These are phyloP conservation scores for Onchidella celtica DNA, from an alignment of 2,888 invertebrate genomes.

Conservation along the genomic window DNA sequence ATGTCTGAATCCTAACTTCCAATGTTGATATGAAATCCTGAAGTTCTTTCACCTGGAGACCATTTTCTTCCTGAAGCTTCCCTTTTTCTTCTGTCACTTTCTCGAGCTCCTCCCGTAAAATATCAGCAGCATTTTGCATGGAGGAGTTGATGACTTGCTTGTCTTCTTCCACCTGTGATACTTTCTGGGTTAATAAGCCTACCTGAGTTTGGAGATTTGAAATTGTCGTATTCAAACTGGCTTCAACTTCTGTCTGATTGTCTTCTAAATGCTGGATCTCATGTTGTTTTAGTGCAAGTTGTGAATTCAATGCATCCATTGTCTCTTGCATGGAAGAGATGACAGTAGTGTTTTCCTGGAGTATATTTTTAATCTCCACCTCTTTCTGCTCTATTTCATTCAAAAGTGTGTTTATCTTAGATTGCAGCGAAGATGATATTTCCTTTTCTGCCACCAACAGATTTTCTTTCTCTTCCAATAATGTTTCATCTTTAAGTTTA, in stretches of 20 bases:
- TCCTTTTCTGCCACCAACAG: neutral
- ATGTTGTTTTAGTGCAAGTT: slow-evolving; percentile 32
- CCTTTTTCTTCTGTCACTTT: slow-evolving; percentile 52
- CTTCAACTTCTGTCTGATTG: slow-evolving; percentile 9
- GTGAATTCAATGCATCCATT: slow-evolving; percentile 29
- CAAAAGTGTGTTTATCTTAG: neutral
- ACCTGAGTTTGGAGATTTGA: slow-evolving; percentile 33
- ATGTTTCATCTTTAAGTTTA: neutral
- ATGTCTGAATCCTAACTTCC: neutral
- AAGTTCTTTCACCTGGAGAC: neutral
- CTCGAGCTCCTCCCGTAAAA: slow-evolving; percentile 43
- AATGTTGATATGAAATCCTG: slow-evolving; percentile 6
- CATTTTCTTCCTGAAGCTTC: slow-evolving; percentile 34
- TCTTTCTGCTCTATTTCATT: slow-evolving; percentile 7
- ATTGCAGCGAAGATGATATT: neutral
- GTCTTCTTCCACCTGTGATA: slow-evolving; percentile 34
- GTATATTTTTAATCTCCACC: neutral
- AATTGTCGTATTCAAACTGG: slow-evolving; percentile 9
- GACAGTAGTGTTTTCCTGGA: neutral
- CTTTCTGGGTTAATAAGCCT: slow-evolving; percentile 17
- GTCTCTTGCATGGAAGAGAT: neutral
- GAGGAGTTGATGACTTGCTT: slow-evolving; percentile 27
- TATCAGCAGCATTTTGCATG: slow-evolving; percentile 37
- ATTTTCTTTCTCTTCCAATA: neutral
- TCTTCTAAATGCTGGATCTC: slow-evolving; percentile 23